Percentiles rank a stretch among this genome's conserved stretches.
These are phyloP conservation scores for Papilio aristodemus DNA, from an alignment of 1,140 invertebrate genomes.

Conservation along the genomic window DNA sequence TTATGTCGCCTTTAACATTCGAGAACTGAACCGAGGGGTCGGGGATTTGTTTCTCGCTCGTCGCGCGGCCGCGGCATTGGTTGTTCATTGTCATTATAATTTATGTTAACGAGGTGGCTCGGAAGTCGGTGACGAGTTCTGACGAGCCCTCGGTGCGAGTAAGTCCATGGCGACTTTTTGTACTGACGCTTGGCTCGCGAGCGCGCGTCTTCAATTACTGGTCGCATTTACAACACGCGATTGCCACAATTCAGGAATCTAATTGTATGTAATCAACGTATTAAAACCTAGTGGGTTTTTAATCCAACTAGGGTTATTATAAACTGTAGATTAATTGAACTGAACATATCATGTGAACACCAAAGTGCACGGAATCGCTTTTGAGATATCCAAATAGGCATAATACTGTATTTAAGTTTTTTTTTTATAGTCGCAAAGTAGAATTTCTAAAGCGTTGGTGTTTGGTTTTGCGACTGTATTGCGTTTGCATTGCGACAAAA, in stretches of 20 bases:
- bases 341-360: too few species aligned
- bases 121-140: conserved; percentile 40
- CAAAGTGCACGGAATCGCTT: too few species aligned
- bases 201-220: not conserved
- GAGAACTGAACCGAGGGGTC: conserved; percentile 23
- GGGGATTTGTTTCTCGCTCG: conserved; percentile 18
- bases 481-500: not conserved
- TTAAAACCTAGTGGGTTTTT: too few species aligned
- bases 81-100: conserved; percentile 56
- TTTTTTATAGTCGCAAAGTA: not conserved
- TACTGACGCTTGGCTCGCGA: not conserved
- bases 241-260: too few species aligned
- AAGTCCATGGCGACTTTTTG: not conserved
- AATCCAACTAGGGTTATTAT: too few species aligned
- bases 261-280: too few species aligned
- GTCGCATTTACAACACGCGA: too few species aligned
- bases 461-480: not conserved
- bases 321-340: too few species aligned
- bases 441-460: not conserved
- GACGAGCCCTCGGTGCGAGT: conserved; percentile 39
- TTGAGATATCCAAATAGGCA: too few species aligned
- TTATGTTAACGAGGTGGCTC: conserved; percentile 52
- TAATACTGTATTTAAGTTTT: not conserved
- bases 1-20: conserved; percentile 4
- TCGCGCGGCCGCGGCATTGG: not conserved